phyloP scores from a whole-genome alignment of 2,888 invertebrate genomes.

The Eurytoma californica region DNA sequence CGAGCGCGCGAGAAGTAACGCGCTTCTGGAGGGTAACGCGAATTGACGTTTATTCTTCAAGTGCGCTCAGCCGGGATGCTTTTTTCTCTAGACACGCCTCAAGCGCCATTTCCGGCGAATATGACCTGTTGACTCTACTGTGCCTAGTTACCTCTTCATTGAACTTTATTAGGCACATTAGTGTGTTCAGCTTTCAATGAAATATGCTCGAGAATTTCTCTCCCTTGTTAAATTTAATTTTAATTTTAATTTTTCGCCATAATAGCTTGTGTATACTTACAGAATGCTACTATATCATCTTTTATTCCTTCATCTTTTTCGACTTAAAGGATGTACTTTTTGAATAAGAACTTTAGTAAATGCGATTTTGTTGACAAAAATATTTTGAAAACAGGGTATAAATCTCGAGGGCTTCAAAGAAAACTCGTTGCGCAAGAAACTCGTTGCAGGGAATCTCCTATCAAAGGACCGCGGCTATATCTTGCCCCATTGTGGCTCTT shows the following conservation, averaged over 20 bases:
- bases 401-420: conserved; percentile 13
- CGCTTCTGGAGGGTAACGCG: conserved; percentile 18
- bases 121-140: neutral
- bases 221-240: too few species aligned
- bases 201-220: too few species aligned
- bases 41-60: conserved; percentile 43
- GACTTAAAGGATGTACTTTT: too few species aligned
- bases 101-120: conserved; percentile 12
- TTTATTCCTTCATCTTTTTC: too few species aligned
- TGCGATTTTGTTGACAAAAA: neutral
- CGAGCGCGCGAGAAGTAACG: conserved; percentile 36
- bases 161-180: too few species aligned
- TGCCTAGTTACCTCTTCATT: too few species aligned
- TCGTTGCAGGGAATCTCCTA: conserved; percentile 19
- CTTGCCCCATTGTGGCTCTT: conserved; percentile 27
- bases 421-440: conserved; percentile 5
- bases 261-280: too few species aligned
- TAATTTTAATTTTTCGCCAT: too few species aligned
- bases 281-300: too few species aligned
- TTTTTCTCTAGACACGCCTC: neutral
- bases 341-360: neutral
- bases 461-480: conserved; percentile 22
- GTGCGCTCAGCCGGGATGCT: neutral
- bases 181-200: too few species aligned
- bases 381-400: conserved; percentile 1